Evolutionary conservation across 2,797 vertebrate genomes (phyloP).

Genomic region (Amphiprion clarkii): DNA sequence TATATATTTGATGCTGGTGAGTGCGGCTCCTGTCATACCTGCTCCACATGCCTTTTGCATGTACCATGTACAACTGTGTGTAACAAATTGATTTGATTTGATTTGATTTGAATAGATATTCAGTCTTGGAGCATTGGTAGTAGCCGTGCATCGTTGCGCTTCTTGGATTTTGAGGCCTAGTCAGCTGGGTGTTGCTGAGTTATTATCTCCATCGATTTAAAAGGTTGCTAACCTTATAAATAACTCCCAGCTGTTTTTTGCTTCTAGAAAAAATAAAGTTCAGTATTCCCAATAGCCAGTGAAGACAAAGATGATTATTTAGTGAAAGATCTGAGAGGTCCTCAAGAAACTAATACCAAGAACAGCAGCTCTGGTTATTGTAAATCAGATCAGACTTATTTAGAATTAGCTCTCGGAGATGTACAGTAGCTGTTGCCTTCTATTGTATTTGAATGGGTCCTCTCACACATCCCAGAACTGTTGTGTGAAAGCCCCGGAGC

Average conservation of each 20-base stretch:
- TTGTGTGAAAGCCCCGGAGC: constrained; percentile 1
- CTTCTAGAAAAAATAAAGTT: neutral
- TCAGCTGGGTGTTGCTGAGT: neutral
- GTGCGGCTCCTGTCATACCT: too few species aligned
- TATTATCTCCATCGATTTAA: neutral
- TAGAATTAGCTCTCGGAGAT: constrained; percentile 40
- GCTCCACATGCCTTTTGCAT: too few species aligned
- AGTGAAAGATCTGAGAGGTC: neutral
- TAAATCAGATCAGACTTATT: constrained; percentile 54
- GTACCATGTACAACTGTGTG: too few species aligned
- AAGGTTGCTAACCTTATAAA: neutral
- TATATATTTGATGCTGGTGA: neutral
- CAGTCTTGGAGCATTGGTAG: neutral
- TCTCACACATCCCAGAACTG: constrained; percentile 18
- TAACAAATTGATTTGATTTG: too few species aligned
- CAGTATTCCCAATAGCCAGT: neutral
- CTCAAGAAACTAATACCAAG: neutral
- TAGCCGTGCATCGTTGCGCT: neutral
- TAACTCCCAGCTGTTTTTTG: neutral
- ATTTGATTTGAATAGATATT: neutral
- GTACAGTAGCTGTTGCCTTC: constrained; percentile 24
- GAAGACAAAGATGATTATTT: neutral
- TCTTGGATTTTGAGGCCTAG: constrained; percentile 2
- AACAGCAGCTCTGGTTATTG: constrained; percentile 39
- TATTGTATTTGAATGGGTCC: constrained; percentile 21